Percentiles rank a stretch among this genome's conserved stretches.
phyloP scores from a whole-genome alignment of 30 jellyfish, hydroid and myxozoan genomes.

The Cassiopea xamachana region DNA sequence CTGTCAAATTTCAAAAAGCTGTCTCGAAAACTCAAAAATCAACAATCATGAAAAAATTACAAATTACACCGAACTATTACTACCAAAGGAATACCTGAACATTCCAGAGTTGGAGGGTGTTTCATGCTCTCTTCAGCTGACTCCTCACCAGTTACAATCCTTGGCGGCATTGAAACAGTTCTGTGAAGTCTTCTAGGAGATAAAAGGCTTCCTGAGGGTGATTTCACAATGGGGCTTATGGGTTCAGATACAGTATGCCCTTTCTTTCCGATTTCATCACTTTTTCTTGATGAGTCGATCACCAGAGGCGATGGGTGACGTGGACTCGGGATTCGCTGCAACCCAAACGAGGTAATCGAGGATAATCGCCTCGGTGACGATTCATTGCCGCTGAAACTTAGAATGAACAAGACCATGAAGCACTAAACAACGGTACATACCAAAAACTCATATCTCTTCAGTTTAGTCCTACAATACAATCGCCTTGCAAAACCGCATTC shows the following conservation, averaged over 20 bases:
- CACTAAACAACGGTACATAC: neutral
- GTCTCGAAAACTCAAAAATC: too few relatives aligned
- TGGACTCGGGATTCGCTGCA: conserved; percentile 98
- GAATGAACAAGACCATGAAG: neutral
- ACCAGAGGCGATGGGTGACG: conserved; percentile 98
- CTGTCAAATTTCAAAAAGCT: too few relatives aligned
- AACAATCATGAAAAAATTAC: neutral
- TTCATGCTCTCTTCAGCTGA: conserved; percentile 5
- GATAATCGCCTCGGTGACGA: conserved; percentile 82
- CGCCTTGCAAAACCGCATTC: neutral
- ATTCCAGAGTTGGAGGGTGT: conserved; percentile 61
- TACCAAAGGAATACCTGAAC: conserved; percentile 62
- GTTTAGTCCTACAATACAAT: neutral
- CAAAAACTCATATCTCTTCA: neutral
- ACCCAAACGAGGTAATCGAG: conserved; percentile 85
- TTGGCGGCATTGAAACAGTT: conserved; percentile 96
- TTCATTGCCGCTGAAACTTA: conserved; percentile 95
- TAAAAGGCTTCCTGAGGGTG: conserved; percentile 46
- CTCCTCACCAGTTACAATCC: conserved; percentile 68
- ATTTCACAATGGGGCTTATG: conserved; percentile 70
- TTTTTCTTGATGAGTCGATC: conserved; percentile 68
- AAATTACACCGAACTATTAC: neutral
- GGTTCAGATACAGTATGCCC: conserved; percentile 78
- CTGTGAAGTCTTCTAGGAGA: conserved; percentile 79
- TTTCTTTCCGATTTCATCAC: conserved; percentile 26